These are phyloP conservation scores for Aleiodes alternator DNA, from an alignment of 2,888 invertebrate species.

Conservation along the genomic window DNA sequence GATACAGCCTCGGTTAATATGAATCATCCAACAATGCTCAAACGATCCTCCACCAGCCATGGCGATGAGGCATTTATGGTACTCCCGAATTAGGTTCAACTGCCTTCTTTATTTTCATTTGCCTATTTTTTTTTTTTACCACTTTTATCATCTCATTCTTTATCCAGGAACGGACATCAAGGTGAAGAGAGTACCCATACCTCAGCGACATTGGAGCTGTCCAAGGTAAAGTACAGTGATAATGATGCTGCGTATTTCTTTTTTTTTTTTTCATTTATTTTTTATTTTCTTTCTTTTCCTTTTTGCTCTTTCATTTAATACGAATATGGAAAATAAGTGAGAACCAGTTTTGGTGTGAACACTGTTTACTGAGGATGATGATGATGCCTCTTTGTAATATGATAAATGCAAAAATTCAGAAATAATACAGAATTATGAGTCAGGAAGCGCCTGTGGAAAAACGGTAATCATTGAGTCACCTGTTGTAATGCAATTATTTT, in stretches of 20 bases:
- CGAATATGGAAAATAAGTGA: constrained; percentile 11
- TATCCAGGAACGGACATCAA: constrained; percentile 23
- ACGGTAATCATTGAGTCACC: constrained; percentile 24
- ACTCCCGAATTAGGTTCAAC: constrained; percentile 30
- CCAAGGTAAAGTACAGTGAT: constrained; percentile 25
- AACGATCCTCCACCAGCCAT: background rate
- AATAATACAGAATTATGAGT: constrained; percentile 28
- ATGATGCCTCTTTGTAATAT: constrained; percentile 26
- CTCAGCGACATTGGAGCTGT: constrained; percentile 18
- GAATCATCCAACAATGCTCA: constrained; percentile 29
- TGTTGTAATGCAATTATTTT: constrained; percentile 10
- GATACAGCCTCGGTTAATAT: background rate
- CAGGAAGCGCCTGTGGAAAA: constrained; percentile 18
- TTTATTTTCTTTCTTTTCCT: background rate
- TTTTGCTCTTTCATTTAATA: constrained; percentile 2
- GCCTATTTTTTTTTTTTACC: constrained; percentile 1
- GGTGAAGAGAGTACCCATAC: background rate
- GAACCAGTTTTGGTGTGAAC: constrained; percentile 6
- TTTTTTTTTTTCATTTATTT: too few species aligned
- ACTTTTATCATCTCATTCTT: constrained; percentile 18
- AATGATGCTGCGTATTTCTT: constrained; percentile 11
- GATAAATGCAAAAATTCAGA: constrained; percentile 2
- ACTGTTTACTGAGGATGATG: constrained; percentile 13
- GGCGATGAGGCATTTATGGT: constrained; percentile 6
- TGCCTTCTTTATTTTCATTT: constrained; percentile 12